Evolutionary conservation across 2,113 vertebrate species (phyloP).

Genomic region (Leucosticte australis): DNA sequence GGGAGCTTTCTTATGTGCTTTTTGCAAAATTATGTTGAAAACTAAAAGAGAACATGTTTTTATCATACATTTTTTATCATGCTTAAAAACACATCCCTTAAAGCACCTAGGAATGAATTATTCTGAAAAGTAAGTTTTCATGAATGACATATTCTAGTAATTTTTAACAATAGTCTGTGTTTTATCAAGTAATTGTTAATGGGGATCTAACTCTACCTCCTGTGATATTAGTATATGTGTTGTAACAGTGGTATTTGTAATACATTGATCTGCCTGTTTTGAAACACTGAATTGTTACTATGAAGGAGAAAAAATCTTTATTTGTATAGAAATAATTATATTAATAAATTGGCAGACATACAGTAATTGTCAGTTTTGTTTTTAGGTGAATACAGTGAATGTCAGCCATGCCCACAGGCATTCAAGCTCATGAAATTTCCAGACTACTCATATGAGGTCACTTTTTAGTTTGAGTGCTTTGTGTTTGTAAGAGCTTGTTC

Average conservation of each 20-base stretch:
- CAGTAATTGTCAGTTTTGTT: not conserved
- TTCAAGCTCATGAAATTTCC: not conserved
- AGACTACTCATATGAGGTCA: not conserved
- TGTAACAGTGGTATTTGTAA: slow-evolving; percentile 22
- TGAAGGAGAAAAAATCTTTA: not conserved
- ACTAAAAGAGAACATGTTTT: not conserved
- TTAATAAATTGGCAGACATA: slow-evolving; percentile 26
- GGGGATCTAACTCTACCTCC: slow-evolving; percentile 52
- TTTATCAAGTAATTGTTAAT: slow-evolving; percentile 21
- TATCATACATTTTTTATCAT: not conserved
- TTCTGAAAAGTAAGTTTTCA: not conserved
- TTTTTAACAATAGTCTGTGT: slow-evolving; percentile 1
- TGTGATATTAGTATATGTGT: slow-evolving; percentile 37
- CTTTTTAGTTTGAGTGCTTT: not conserved
- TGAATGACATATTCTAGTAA: not conserved
- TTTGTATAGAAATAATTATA: slow-evolving; percentile 5
- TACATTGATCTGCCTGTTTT: slow-evolving; percentile 4
- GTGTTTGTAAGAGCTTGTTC: not conserved
- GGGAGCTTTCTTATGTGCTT: not conserved
- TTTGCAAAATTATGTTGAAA: not conserved
- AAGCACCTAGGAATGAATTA: not conserved
- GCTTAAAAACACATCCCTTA: not conserved
- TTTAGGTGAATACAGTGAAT: not conserved
- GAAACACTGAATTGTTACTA: slow-evolving; percentile 18
- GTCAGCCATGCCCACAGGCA: not conserved